Evolutionary conservation across 2,888 invertebrate genomes (phyloP).

Genomic region (Caenorhabditis sp.): DNA sequence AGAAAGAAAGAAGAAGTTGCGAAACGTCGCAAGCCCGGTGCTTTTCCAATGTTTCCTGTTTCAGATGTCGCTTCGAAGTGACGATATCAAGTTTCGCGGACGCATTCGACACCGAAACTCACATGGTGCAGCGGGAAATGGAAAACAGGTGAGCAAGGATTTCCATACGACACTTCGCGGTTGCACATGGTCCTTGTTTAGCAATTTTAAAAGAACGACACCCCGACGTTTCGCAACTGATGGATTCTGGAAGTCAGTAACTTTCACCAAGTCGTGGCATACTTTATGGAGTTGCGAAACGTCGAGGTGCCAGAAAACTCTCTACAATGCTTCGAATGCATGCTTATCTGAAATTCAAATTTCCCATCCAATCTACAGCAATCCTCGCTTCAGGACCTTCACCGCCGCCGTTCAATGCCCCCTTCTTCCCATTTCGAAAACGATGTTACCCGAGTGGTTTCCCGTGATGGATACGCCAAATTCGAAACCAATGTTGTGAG

Average conservation of each 20-base stretch:
- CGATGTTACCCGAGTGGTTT: slow-evolving; percentile 65
- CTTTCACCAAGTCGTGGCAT: too few relatives aligned
- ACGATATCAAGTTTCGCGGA: slow-evolving; percentile 60
- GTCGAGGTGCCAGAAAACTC: too few relatives aligned
- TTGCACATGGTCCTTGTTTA: neutral
- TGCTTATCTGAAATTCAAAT: neutral
- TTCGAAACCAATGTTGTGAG: slow-evolving; percentile 68
- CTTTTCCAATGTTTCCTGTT: too few relatives aligned
- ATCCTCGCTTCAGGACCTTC: slow-evolving; percentile 24
- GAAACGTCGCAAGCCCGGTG: too few relatives aligned
- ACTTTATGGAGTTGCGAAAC: neutral
- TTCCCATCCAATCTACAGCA: too few relatives aligned
- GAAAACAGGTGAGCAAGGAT: slow-evolving; percentile 22
- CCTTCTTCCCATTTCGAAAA: slow-evolving; percentile 48
- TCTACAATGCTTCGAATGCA: too few relatives aligned
- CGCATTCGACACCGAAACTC: slow-evolving; percentile 31
- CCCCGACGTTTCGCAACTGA: neutral
- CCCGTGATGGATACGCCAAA: slow-evolving; percentile 59
- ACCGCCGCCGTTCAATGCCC: slow-evolving; percentile 58
- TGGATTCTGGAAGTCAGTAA: too few relatives aligned
- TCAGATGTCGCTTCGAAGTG: slow-evolving; percentile 55
- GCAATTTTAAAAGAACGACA: neutral
- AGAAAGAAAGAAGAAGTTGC: too few relatives aligned
- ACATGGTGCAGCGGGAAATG: slow-evolving; percentile 18
- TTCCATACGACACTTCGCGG: too few relatives aligned